Conservation (phyloP, 2,888 invertebrate species). For the Erannis defoliaria region DNA sequence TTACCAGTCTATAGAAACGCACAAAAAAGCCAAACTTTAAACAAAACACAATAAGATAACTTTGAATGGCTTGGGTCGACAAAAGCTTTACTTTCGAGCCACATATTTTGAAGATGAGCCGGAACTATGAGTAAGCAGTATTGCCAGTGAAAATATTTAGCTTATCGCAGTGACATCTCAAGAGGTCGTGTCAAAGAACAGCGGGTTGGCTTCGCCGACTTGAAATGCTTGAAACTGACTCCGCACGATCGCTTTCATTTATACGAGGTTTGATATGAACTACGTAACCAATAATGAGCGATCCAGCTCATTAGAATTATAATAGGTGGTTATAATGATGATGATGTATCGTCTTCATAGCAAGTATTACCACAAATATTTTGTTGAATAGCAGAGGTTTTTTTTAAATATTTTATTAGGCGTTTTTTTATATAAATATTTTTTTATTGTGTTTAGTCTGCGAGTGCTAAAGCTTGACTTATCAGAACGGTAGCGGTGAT, state of each 20-base stretch:
- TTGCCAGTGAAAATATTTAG: conserved; percentile 40
- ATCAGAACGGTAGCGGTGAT: too few relatives aligned
- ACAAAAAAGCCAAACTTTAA: conserved; percentile 24
- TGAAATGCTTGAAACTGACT: conserved; percentile 17
- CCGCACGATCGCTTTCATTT: conserved; percentile 26
- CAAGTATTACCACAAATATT: too few relatives aligned
- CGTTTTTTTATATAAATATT: too few relatives aligned
- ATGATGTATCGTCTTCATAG: too few relatives aligned
- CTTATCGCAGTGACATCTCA: conserved; percentile 44
- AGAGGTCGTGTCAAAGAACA: conserved; percentile 40
- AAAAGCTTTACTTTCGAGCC: conserved; percentile 30
- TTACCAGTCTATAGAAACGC: conserved; percentile 10
- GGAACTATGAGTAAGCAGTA: conserved; percentile 43
- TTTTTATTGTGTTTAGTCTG: too few relatives aligned
- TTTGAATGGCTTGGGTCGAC: conserved; percentile 27
- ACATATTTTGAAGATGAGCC: conserved; percentile 25
- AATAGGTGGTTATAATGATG: too few relatives aligned
- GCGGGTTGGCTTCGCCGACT: conserved; percentile 25
- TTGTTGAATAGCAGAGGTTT: too few relatives aligned
- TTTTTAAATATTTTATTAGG: too few relatives aligned
- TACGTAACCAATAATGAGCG: neutral
- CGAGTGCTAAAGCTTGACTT: too few relatives aligned
- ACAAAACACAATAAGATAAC: conserved; percentile 37
- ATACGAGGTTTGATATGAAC: neutral
- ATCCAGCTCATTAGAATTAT: too few relatives aligned